Conservation (phyloP, 35 echinoderm and acorn worm genomes). For the Lytechinus pictus region DNA sequence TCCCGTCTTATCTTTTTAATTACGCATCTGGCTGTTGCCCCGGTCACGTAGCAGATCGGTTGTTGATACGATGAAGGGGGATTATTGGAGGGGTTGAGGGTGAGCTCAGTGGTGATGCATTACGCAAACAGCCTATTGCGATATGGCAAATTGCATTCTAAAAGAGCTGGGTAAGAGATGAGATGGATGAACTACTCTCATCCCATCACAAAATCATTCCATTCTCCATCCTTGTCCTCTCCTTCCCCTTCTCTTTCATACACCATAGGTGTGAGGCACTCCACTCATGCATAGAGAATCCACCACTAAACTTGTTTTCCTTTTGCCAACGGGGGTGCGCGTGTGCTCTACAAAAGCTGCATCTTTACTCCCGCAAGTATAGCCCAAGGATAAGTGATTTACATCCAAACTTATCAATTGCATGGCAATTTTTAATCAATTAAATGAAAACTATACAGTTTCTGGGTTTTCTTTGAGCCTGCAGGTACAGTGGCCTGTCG, state of each 20-base stretch:
- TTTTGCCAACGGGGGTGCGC: constrained; percentile 16
- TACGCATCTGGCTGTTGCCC: constrained; percentile 39
- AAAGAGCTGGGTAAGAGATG: background rate
- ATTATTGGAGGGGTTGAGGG: constrained; percentile 3
- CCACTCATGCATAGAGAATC: background rate
- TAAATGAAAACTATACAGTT: constrained; percentile 31
- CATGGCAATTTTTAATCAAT: constrained; percentile 34
- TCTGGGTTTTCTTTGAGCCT: background rate
- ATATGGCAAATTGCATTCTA: constrained; percentile 34
- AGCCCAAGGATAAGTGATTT: constrained; percentile 24
- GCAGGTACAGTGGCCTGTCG: background rate
- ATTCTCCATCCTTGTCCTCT: background rate
- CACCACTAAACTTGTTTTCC: constrained; percentile 33
- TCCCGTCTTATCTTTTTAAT: constrained; percentile 44
- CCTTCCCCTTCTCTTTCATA: background rate
- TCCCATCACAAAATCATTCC: constrained; percentile 19
- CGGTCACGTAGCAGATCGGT: background rate
- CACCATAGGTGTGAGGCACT: background rate
- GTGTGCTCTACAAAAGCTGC: constrained; percentile 22
- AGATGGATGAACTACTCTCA: constrained; percentile 25
- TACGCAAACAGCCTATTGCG: constrained; percentile 38
- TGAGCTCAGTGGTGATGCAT: constrained; percentile 40
- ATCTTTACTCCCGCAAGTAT: background rate
- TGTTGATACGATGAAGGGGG: constrained; percentile 30
- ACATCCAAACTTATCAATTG: constrained; percentile 38